Percentiles rank a stretch among this genome's conserved stretches.
Evolutionary conservation across 2,888 invertebrate genomes (phyloP).

Genomic region (Drosophila flavopinicola): DNA sequence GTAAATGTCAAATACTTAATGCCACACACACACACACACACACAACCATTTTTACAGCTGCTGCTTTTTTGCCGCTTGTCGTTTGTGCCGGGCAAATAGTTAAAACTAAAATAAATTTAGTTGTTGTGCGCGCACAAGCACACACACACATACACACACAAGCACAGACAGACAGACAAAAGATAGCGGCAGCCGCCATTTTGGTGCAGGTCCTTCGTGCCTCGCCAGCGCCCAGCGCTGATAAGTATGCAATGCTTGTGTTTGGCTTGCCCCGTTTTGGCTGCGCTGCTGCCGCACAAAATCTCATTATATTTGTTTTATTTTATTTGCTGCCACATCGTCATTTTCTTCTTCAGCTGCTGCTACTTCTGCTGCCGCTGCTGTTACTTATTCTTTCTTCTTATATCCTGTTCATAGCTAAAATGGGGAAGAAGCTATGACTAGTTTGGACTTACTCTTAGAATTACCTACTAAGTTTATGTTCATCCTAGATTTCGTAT

Average conservation of each 20-base stretch:
- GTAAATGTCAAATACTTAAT: constrained; percentile 56
- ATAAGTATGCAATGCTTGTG: constrained; percentile 71
- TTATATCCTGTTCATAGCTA: constrained; percentile 11
- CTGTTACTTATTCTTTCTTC: constrained; percentile 26
- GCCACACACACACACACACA: constrained; percentile 33
- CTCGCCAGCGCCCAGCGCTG: constrained; percentile 51
- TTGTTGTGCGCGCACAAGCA: constrained; percentile 38
- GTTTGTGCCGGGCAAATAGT: constrained; percentile 76
- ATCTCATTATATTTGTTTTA: constrained; percentile 82
- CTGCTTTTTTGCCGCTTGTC: constrained; percentile 40
- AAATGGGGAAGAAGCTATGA: background rate
- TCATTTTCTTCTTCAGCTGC: constrained; percentile 45
- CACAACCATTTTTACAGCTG: constrained; percentile 22
- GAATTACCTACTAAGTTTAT: too few relatives aligned
- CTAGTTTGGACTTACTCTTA: too few relatives aligned
- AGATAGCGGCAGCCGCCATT: constrained; percentile 71
- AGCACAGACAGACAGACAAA: constrained; percentile 46
- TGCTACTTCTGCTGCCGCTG: constrained; percentile 32
- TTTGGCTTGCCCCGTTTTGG: constrained; percentile 36
- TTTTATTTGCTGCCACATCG: constrained; percentile 73
- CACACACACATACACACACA: constrained; percentile 13
- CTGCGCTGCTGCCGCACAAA: constrained; percentile 65
- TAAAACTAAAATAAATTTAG: constrained; percentile 78
- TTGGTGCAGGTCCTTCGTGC: constrained; percentile 48
- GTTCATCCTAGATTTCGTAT: too few relatives aligned